Base-by-base conservation (phyloP, 2,888 invertebrate genomes). In the Clepsis dumicolana region DNA sequence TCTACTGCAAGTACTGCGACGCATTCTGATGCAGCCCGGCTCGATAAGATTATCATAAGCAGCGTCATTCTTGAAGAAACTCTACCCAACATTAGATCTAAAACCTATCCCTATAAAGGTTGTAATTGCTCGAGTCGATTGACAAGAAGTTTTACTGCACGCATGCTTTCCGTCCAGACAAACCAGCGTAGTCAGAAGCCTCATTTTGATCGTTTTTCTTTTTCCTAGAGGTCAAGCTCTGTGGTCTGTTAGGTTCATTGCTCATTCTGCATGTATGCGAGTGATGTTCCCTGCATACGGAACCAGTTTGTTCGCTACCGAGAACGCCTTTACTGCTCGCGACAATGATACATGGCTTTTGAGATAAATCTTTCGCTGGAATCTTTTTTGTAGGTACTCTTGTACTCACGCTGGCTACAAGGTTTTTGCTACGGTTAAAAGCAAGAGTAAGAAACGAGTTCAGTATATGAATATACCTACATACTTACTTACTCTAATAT, bases 291-390 rank as follows among this genome's bases (percentile, higher is more conserved):
- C 24, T 76, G 79, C 74, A 78, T 81, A 80, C 76, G 73, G 80
- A 90, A 90, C 89, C 78, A 70, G 89, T 88, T 85, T 75, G 68
- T 71, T 74, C 70, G 86, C 89, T 91, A 89, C 91, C 77, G 83
- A 83, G 88, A 88, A 88, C 80, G 81, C 80, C 75, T 85, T 86
- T 85, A 85, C 80, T 78, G 73, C 69, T 73, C 70, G 73, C 79
- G 84, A 86, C 85, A 86, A 81, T 86, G 89, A 91, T 91, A 87
- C 87, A 87, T 81, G 77, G 73, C 73, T 80, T 80, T 75, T 72
- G 73, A 85, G 82, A 87, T 84, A 86, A 72, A 83, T 75, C 67
- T 60, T 64, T 65, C 65, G 29, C 59, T 52, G 63, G 63, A 68
- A 68, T 64, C 21, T 41, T 41, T 68, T 64, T 57, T 48, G 44